Conservation (phyloP, 2,888 invertebrate genomes). For the Tetragonisca angustula region DNA sequence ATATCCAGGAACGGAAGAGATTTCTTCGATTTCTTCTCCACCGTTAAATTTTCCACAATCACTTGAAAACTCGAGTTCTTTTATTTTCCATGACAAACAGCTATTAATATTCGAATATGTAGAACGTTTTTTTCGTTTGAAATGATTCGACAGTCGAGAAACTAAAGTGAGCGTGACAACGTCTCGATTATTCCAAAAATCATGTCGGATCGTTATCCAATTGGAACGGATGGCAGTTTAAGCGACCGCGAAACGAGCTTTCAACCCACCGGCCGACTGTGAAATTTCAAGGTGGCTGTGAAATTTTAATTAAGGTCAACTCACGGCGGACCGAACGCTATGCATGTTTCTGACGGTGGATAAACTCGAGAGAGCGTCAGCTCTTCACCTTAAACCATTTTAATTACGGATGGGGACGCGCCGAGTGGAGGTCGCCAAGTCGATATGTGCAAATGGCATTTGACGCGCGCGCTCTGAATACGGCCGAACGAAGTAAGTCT, state of each 20-base stretch:
- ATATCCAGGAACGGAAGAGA: too few relatives aligned
- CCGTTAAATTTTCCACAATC: too few relatives aligned
- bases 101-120: too few relatives aligned
- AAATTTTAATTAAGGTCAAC: conserved; percentile 40
- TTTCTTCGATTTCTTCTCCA: too few relatives aligned
- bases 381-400: conserved; percentile 45
- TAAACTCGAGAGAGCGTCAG: conserved; percentile 21
- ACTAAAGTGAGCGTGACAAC: too few relatives aligned
- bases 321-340: neutral
- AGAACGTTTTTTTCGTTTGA: too few relatives aligned
- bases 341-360: conserved; percentile 1
- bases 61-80: too few relatives aligned
- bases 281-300: conserved; percentile 7
- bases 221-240: neutral
- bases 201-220: too few relatives aligned
- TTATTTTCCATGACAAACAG: too few relatives aligned
- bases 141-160: too few relatives aligned
- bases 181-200: neutral
- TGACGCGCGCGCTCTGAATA: conserved; percentile 26
- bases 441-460: conserved; percentile 16
- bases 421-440: neutral
- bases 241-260: neutral
- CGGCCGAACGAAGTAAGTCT: neutral
- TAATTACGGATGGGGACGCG: conserved; percentile 35
- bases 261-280: neutral